Conservation (phyloP, 1,140 invertebrate genomes). For the Hycleus cichorii region DNA sequence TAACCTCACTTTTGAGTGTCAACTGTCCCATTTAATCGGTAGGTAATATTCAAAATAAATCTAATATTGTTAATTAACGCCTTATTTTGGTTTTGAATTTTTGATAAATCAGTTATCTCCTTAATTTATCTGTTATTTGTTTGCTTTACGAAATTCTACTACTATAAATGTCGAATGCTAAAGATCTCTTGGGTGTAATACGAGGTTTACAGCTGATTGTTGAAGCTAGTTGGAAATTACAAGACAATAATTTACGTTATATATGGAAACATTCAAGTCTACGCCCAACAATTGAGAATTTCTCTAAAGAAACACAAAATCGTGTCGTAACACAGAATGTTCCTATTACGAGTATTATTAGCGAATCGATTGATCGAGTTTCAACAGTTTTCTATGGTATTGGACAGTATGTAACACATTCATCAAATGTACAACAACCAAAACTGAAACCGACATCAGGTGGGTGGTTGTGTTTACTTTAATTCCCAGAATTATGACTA, state of each 20-base stretch:
- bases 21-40: too few relatives aligned
- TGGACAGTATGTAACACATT: constrained; percentile 27
- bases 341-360: constrained; percentile 8
- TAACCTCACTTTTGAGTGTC: too few relatives aligned
- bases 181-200: constrained; percentile 53
- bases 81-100: too few relatives aligned
- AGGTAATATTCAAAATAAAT: too few relatives aligned
- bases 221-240: constrained; percentile 50
- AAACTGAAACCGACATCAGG: constrained; percentile 8
- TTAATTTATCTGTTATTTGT: too few relatives aligned
- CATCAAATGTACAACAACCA: constrained; percentile 5
- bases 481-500: not conserved
- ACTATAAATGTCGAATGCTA: constrained; percentile 47
- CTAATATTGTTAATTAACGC: too few relatives aligned
- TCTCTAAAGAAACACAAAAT: constrained; percentile 4
- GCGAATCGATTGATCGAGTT: constrained; percentile 42
- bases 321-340: constrained; percentile 5
- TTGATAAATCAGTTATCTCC: too few relatives aligned
- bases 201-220: constrained; percentile 53
- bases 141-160: not conserved
- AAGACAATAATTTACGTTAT: constrained; percentile 47
- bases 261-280: constrained; percentile 59
- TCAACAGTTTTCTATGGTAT: constrained; percentile 32
- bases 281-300: constrained; percentile 41
- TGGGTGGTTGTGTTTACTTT: not conserved